phyloP scores from a whole-genome alignment of 2,888 invertebrate species.

The Rhimphoctona megacephalus region DNA sequence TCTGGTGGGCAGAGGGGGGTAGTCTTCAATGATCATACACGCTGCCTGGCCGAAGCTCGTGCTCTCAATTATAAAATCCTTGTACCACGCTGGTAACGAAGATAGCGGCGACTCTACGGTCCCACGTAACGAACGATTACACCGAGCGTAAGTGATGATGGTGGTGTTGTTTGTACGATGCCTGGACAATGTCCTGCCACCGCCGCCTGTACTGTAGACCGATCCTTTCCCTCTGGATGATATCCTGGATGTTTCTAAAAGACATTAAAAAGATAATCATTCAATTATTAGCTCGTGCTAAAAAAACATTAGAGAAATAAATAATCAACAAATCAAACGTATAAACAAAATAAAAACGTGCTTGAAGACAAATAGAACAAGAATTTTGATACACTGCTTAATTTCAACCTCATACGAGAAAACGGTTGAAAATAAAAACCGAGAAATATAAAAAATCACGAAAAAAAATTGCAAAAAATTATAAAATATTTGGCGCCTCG shows the following conservation, averaged over 20 bases:
- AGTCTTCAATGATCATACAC: slow-evolving; percentile 85
- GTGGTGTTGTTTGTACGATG: slow-evolving; percentile 81
- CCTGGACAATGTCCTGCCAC: slow-evolving; percentile 82
- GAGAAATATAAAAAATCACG: not conserved
- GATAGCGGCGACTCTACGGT: slow-evolving; percentile 77
- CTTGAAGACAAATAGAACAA: not conserved
- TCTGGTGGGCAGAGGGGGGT: slow-evolving; percentile 83
- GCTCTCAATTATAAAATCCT: slow-evolving; percentile 79
- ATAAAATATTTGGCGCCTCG: too few species aligned
- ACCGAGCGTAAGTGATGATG: slow-evolving; percentile 77
- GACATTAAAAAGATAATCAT: not conserved
- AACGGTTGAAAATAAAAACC: not conserved
- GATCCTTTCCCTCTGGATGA: slow-evolving; percentile 93
- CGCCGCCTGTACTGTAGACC: slow-evolving; percentile 84
- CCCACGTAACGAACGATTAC: slow-evolving; percentile 78
- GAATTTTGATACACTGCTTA: not conserved
- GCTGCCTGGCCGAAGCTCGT: slow-evolving; percentile 84
- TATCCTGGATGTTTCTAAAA: slow-evolving; percentile 92
- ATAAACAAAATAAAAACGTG: too few species aligned
- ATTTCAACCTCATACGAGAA: not conserved
- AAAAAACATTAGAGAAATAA: too few species aligned
- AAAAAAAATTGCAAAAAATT: too few species aligned
- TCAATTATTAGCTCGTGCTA: not conserved
- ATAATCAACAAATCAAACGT: too few species aligned
- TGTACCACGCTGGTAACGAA: slow-evolving; percentile 80